phyloP scores from a whole-genome alignment of 2,888 invertebrate genomes.

The Malthinus flaveolus region DNA sequence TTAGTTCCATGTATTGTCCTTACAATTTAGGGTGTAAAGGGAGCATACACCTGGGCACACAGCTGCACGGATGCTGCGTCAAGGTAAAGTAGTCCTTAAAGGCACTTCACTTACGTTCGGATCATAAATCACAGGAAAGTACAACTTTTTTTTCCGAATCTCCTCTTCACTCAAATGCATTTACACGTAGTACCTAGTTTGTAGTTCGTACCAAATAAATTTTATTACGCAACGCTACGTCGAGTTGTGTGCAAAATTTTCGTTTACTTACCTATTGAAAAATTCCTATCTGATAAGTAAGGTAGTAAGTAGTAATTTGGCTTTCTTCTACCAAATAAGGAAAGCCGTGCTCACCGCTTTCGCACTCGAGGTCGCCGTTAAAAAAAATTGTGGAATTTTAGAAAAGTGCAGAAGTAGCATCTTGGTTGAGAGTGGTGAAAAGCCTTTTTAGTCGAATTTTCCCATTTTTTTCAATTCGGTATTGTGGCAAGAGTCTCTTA shows the following conservation, averaged over 20 bases:
- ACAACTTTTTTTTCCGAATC: slow-evolving; percentile 39
- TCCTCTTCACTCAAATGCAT: slow-evolving; percentile 42
- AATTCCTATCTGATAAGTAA: too few species aligned
- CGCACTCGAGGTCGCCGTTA: slow-evolving; percentile 6
- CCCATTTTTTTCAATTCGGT: too few species aligned
- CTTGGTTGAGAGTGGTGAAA: too few species aligned
- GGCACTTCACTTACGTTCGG: slow-evolving; percentile 35
- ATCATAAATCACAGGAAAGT: slow-evolving; percentile 44
- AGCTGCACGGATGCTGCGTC: slow-evolving; percentile 54
- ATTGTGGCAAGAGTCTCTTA: too few species aligned
- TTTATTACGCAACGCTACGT: slow-evolving; percentile 1
- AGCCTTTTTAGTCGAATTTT: too few species aligned
- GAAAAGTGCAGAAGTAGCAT: too few species aligned
- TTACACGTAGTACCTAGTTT: too few species aligned
- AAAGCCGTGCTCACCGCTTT: too few species aligned
- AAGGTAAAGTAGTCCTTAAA: slow-evolving; percentile 44
- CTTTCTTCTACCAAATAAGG: too few species aligned
- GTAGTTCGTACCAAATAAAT: slow-evolving; percentile 41
- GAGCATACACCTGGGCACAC: slow-evolving; percentile 55
- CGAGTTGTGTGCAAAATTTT: too few species aligned
- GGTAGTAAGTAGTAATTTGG: too few species aligned
- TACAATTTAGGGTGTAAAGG: slow-evolving; percentile 49
- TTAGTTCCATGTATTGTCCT: slow-evolving; percentile 51
- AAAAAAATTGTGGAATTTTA: not conserved
- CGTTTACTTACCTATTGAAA: too few species aligned